A percentile compares a stretch with the other conserved stretches of the same genome.
phyloP scores from a whole-genome alignment of 1,140 invertebrate species.

The Bombus confusus region DNA sequence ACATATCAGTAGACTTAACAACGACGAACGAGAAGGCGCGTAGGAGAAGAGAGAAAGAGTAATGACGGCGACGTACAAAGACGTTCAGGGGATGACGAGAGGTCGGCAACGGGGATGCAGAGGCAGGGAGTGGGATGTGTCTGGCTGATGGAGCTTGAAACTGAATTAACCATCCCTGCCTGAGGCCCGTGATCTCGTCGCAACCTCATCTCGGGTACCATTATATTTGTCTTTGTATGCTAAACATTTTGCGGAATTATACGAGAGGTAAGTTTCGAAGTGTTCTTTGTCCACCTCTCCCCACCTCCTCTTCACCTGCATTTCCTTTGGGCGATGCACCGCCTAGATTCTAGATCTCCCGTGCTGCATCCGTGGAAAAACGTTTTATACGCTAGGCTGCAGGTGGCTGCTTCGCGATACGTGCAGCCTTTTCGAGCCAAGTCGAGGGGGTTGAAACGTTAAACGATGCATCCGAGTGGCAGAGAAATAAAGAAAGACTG shows the following conservation, averaged over 20 bases:
- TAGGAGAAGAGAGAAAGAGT: slow-evolving; percentile 37
- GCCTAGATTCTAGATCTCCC: background rate
- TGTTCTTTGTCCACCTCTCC: slow-evolving; percentile 51
- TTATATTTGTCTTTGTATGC: slow-evolving; percentile 80
- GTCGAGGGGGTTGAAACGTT: background rate
- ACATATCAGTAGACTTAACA: slow-evolving; percentile 6
- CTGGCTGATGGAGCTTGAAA: slow-evolving; percentile 79
- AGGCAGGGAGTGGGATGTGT: slow-evolving; percentile 61
- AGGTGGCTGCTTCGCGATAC: background rate
- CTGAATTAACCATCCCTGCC: slow-evolving; percentile 77
- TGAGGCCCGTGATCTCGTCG: slow-evolving; percentile 71
- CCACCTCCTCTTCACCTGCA: background rate
- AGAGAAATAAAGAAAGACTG: background rate
- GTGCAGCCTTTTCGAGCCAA: background rate
- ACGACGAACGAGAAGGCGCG: background rate
- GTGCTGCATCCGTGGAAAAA: background rate
- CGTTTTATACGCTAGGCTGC: background rate
- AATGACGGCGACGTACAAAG: slow-evolving; percentile 61
- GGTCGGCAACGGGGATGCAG: slow-evolving; percentile 43
- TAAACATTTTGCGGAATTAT: slow-evolving; percentile 78
- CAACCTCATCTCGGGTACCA: slow-evolving; percentile 77
- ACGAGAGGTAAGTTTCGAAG: slow-evolving; percentile 64
- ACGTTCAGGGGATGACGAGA: slow-evolving; percentile 59
- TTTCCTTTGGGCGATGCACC: too few species aligned
- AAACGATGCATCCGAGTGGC: background rate